Conservation (phyloP, 2,113 vertebrate genomes). For the Haliaeetus leucogaster region DNA sequence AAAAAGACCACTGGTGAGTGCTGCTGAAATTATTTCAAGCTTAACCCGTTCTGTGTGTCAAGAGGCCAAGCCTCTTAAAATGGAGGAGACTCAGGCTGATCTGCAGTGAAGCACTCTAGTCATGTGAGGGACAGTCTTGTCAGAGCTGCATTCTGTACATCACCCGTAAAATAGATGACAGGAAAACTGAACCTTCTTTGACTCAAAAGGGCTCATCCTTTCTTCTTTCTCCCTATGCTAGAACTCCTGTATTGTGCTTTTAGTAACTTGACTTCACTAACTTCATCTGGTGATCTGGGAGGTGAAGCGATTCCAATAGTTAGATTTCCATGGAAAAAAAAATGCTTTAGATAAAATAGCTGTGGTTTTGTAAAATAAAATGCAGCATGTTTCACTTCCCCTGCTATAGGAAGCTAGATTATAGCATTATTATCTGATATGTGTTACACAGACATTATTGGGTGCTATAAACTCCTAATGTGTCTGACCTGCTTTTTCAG, state of each 20-base stretch:
- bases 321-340: neutral
- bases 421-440: neutral
- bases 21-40: neutral
- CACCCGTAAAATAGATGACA: neutral
- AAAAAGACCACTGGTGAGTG: neutral
- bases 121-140: neutral
- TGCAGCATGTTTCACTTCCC: neutral
- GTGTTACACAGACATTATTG: neutral
- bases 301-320: neutral
- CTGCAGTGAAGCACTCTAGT: neutral
- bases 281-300: neutral
- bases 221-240: neutral
- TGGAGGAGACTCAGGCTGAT: neutral
- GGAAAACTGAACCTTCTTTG: neutral
- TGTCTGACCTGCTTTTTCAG: conserved; percentile 66
- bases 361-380: neutral
- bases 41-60: neutral
- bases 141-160: neutral
- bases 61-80: neutral
- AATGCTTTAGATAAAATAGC: neutral
- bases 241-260: neutral
- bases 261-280: neutral
- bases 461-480: neutral
- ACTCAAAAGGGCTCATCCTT: neutral
- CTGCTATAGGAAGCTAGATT: neutral